Evolutionary conservation across 1,140 invertebrate genomes (phyloP).

Genomic region (Cydia amplana): DNA sequence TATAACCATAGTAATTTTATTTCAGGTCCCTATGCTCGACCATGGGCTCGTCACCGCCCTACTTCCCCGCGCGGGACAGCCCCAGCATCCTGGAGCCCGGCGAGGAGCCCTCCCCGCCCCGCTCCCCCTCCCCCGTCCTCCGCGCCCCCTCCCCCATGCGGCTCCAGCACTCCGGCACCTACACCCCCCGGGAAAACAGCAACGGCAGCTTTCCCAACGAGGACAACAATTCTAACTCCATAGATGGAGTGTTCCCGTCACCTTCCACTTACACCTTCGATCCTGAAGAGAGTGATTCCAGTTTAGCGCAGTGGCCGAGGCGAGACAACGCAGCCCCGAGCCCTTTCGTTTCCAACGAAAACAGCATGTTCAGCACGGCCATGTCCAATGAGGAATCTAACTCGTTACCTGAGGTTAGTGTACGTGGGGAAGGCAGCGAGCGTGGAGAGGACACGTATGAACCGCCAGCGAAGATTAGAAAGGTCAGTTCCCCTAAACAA

Average conservation of each 20-base stretch:
- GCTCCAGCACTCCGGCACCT: neutral
- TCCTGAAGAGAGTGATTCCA: conserved; percentile 11
- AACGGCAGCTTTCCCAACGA: conserved; percentile 2
- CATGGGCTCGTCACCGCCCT: conserved; percentile 18
- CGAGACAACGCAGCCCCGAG: conserved; percentile 30
- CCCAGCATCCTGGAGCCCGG: conserved; percentile 8
- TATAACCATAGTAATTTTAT: neutral
- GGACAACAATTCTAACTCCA: conserved; percentile 14
- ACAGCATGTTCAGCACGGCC: conserved; percentile 36
- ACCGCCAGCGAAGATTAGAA: conserved; percentile 65
- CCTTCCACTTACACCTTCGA: conserved; percentile 15
- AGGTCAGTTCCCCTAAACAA: conserved; percentile 48
- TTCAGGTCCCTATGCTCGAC: conserved; percentile 1
- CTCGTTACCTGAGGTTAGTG: conserved; percentile 32
- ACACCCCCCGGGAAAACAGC: neutral
- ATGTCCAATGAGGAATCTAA: conserved; percentile 43
- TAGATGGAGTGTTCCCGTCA: conserved; percentile 4
- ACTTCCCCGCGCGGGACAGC: conserved; percentile 25
- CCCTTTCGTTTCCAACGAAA: conserved; percentile 37
- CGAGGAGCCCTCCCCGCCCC: neutral
- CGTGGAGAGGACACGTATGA: conserved; percentile 40
- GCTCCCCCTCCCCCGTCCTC: conserved; percentile 1
- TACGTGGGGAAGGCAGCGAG: neutral
- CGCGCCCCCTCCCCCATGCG: neutral
- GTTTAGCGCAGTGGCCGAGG: conserved; percentile 8